Percentiles rank a stretch among this genome's conserved stretches.
Evolutionary conservation across 2,113 vertebrate genomes (phyloP).

Genomic region (Rhinopomastus cyanomelas): DNA sequence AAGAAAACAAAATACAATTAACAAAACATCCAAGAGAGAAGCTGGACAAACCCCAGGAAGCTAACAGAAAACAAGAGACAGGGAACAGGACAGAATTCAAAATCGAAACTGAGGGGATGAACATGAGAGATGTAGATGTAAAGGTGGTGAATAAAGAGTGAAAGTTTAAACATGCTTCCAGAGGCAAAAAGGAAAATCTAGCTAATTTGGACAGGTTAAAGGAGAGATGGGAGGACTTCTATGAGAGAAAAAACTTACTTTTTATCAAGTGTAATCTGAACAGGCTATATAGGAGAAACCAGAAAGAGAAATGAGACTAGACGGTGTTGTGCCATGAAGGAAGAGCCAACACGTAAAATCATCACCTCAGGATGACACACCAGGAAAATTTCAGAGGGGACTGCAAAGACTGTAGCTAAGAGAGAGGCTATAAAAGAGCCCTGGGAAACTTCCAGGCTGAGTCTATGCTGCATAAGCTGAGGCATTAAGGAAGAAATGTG

Average conservation of each 20-base stretch:
- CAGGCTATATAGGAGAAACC: constrained; percentile 59
- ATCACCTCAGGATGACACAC: background rate
- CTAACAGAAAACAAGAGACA: background rate
- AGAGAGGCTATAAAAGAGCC: background rate
- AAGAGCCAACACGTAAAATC: background rate
- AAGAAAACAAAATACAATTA: background rate
- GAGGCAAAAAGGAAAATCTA: constrained; percentile 10
- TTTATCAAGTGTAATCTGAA: constrained; percentile 63
- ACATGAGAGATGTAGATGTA: background rate
- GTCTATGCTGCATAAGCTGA: background rate
- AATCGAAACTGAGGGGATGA: background rate
- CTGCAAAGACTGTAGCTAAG: background rate
- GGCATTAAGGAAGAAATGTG: background rate
- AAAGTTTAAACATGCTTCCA: constrained; percentile 41
- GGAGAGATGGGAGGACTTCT: constrained; percentile 22
- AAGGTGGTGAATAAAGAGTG: constrained; percentile 1
- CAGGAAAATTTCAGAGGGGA: background rate
- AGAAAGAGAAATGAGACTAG: constrained; percentile 58
- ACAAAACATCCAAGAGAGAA: background rate
- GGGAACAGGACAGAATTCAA: background rate
- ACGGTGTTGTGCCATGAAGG: background rate
- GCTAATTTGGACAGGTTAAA: constrained; percentile 39
- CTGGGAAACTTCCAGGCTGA: background rate
- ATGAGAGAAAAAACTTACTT: constrained; percentile 49
- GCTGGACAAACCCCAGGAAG: background rate